Percentiles rank a stretch among this genome's conserved stretches.
phyloP scores from a whole-genome alignment of 2,113 vertebrate genomes.

The Tragelaphus buxtoni region DNA sequence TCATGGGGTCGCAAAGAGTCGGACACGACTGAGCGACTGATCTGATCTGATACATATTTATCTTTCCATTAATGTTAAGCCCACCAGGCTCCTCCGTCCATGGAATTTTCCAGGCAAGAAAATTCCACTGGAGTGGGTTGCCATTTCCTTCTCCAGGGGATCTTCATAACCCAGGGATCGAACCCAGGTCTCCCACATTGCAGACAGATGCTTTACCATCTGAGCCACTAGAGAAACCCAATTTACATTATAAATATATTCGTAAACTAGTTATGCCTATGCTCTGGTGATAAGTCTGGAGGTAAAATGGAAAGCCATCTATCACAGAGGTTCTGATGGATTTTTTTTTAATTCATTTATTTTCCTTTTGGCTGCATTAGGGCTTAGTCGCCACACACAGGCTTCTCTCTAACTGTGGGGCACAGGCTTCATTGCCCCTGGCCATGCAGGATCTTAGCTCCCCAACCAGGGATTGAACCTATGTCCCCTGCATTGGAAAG shows the following conservation, averaged over 20 bases:
- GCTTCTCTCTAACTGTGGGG: neutral
- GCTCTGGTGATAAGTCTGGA: neutral
- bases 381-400: neutral
- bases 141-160: neutral
- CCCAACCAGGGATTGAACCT: neutral
- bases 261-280: neutral
- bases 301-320: neutral
- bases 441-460: neutral
- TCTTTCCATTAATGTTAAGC: neutral
- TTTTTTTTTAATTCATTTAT: neutral
- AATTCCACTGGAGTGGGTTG: neutral
- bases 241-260: neutral
- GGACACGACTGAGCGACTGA: neutral
- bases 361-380: neutral
- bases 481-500: rapidly evolving
- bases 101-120: neutral
- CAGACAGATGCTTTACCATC: neutral
- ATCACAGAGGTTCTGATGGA: neutral
- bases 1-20: neutral
- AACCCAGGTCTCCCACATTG: neutral
- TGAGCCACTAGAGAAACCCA: neutral
- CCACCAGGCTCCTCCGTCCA: neutral
- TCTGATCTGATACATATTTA: no score
- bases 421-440: neutral
- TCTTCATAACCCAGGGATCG: neutral